Evolutionary conservation across 2,113 vertebrate species (phyloP).

Genomic region (Lycaon pictus): DNA sequence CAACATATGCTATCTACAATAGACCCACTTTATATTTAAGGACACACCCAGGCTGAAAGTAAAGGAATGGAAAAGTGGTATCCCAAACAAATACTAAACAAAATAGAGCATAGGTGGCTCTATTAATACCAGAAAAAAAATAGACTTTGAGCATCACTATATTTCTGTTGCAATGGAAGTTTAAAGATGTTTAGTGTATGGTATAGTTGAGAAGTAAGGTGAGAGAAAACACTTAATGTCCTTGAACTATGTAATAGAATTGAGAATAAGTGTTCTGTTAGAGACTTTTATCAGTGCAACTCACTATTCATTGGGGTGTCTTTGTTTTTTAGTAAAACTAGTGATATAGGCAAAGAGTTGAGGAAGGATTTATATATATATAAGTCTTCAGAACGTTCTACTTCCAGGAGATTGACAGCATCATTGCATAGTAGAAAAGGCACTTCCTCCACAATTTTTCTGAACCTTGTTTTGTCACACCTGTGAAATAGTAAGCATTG

Average conservation of each 20-base stretch:
- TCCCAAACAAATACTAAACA: neutral
- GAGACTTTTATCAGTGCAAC: neutral
- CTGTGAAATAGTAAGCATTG: slow-evolving; percentile 11
- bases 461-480: neutral
- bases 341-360: neutral
- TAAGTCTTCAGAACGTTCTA: neutral
- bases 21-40: neutral
- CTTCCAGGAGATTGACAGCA: neutral
- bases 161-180: neutral
- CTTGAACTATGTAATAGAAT: neutral
- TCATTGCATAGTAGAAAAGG: neutral
- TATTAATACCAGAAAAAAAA: neutral
- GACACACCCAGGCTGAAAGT: neutral
- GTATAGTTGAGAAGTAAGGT: slow-evolving; percentile 1
- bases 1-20: neutral
- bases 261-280: neutral
- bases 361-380: neutral
- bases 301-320: neutral
- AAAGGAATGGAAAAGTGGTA: neutral
- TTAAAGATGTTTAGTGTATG: slow-evolving; percentile 3
- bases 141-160: neutral
- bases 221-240: neutral
- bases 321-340: slow-evolving; percentile 21
- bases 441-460: neutral
- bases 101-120: neutral